These are phyloP conservation scores for Lottia scabra DNA, from an alignment of 2,888 invertebrate species.

Conservation along the genomic window DNA sequence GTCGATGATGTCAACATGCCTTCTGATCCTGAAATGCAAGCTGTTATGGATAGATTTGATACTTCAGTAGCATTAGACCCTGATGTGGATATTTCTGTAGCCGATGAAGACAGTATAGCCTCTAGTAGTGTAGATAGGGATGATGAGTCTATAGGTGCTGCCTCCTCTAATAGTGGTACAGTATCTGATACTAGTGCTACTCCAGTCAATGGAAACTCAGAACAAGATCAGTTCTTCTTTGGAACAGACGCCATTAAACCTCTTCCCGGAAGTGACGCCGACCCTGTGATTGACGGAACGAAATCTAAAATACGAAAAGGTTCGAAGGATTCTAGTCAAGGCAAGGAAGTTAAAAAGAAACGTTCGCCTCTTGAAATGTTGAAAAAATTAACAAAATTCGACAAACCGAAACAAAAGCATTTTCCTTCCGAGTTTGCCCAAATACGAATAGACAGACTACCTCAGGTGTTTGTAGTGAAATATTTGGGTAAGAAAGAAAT, in stretches of 20 bases:
- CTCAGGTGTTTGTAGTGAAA: conserved; percentile 67
- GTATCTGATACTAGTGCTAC: conserved; percentile 9
- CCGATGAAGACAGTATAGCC: conserved; percentile 2
- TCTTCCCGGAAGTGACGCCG: background rate
- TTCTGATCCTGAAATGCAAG: conserved; percentile 20
- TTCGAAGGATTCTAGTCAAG: conserved; percentile 21
- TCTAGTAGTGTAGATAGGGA: conserved; percentile 10
- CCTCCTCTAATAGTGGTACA: conserved; percentile 20
- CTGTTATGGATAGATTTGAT: conserved; percentile 15
- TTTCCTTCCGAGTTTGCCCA: conserved; percentile 49
- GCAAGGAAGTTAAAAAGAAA: conserved; percentile 28
- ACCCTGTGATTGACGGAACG: conserved; percentile 13
- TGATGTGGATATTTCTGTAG: conserved; percentile 23
- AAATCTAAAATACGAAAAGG: conserved; percentile 27
- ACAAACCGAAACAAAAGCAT: conserved; percentile 29
- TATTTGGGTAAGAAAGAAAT: conserved; percentile 62
- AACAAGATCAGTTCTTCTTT: background rate
- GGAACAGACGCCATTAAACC: background rate
- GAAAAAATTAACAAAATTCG: conserved; percentile 49
- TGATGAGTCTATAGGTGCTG: conserved; percentile 24
- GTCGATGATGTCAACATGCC: conserved; percentile 15
- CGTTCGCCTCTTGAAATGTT: conserved; percentile 42
- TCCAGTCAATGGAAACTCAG: conserved; percentile 1
- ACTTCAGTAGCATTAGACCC: conserved; percentile 19
- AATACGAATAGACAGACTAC: conserved; percentile 60